phyloP scores from a whole-genome alignment of 2,888 invertebrate genomes.

The Spilosoma lubricipeda region DNA sequence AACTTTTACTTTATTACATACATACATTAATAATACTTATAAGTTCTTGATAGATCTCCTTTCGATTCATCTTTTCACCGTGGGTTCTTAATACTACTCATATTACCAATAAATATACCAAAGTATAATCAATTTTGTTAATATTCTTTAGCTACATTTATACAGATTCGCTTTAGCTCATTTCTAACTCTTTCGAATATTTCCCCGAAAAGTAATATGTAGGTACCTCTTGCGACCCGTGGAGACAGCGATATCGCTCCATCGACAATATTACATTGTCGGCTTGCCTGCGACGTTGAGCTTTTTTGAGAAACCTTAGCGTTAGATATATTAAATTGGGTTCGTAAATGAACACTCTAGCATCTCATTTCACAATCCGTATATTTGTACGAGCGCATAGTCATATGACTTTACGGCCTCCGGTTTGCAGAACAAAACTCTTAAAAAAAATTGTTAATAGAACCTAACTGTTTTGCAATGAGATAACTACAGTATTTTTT shows the following conservation, averaged over 20 bases:
- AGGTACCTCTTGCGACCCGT: background rate
- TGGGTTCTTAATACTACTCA: background rate
- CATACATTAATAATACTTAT: too few relatives aligned
- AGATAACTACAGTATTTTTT: background rate
- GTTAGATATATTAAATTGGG: slow-evolving; percentile 12
- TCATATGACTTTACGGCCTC: background rate
- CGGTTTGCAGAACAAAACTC: background rate
- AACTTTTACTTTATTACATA: background rate
- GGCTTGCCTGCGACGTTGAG: background rate
- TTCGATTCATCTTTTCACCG: background rate
- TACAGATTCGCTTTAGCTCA: background rate
- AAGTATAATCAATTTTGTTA: background rate
- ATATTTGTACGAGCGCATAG: background rate
- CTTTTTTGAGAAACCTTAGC: background rate
- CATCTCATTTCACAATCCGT: background rate
- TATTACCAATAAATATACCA: background rate
- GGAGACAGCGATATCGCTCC: background rate
- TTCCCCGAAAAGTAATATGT: background rate
- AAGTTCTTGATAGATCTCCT: background rate
- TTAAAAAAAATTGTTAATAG: background rate
- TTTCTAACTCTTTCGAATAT: background rate
- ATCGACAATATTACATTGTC: background rate
- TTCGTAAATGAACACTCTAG: slow-evolving; percentile 6
- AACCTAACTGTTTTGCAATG: background rate
- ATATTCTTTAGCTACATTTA: background rate